These are phyloP conservation scores for Silurus asotus DNA, from an alignment of 2,113 vertebrate species.

Conservation along the genomic window DNA sequence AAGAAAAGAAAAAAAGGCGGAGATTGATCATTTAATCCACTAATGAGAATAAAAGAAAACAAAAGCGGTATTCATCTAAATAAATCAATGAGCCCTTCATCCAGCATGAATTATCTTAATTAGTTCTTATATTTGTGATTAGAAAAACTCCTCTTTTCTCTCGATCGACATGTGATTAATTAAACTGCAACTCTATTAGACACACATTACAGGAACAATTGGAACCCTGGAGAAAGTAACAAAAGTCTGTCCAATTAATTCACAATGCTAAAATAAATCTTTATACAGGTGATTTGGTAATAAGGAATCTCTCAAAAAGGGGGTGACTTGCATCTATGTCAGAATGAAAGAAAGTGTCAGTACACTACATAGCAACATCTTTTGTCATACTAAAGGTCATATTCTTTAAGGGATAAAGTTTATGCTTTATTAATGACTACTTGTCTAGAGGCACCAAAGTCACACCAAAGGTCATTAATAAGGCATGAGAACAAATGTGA, in stretches of 20 bases:
- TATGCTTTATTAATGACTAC: conserved; percentile 48
- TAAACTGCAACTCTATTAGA: conserved; percentile 33
- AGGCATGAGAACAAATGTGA: conserved; percentile 43
- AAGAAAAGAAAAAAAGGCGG: conserved; percentile 48
- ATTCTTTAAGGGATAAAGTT: conserved; percentile 30
- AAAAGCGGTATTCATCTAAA: conserved; percentile 59
- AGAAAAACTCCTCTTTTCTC: conserved; percentile 44
- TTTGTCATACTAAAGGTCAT: conserved; percentile 24
- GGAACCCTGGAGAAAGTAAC: conserved; percentile 13
- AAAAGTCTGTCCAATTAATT: conserved; percentile 33
- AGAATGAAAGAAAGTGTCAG: not conserved
- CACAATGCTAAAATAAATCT: not conserved
- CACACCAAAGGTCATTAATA: conserved; percentile 49
- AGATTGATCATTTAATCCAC: conserved; percentile 58
- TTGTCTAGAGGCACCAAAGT: conserved; percentile 31
- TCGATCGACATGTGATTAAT: conserved; percentile 39
- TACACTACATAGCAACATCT: not conserved
- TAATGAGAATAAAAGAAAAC: conserved; percentile 63
- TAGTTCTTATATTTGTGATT: conserved; percentile 60
- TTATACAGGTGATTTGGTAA: not conserved
- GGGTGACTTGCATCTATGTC: not conserved
- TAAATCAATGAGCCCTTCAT: conserved; percentile 66
- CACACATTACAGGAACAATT: conserved; percentile 14
- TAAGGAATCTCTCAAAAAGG: conserved; percentile 24
- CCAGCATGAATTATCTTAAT: conserved; percentile 66